A percentile compares a stretch with the other conserved stretches of the same genome.
Evolutionary conservation across 2,113 vertebrate genomes (phyloP).

Genomic region (Dermatemys mawii): DNA sequence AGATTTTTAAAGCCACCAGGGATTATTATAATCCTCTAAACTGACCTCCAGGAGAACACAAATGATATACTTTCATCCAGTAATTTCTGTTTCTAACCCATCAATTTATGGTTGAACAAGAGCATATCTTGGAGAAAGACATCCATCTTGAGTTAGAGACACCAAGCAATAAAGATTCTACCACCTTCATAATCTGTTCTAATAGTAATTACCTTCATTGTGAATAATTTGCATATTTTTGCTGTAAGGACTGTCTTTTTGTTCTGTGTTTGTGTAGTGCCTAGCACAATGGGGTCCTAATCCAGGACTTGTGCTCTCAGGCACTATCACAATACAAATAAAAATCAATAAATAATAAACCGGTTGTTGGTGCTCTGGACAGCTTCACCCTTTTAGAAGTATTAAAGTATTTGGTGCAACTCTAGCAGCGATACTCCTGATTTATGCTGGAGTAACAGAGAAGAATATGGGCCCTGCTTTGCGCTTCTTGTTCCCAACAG

Average conservation of each 20-base stretch:
- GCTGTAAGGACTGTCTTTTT: not conserved
- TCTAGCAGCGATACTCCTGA: not conserved
- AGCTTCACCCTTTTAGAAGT: not conserved
- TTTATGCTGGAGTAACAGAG: not conserved
- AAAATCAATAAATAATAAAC: not conserved
- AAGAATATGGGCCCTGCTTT: not conserved
- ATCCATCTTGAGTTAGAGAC: not conserved
- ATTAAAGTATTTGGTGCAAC: not conserved
- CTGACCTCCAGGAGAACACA: not conserved
- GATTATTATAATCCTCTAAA: not conserved
- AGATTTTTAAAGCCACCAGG: not conserved
- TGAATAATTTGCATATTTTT: not conserved
- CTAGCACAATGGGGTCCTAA: not conserved
- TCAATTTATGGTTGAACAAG: constrained; percentile 40
- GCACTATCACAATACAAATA: fast-evolving
- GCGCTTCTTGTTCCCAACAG: not conserved
- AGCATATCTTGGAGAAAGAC: not conserved
- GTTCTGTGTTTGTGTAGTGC: not conserved
- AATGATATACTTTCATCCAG: not conserved
- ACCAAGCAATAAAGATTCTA: not conserved
- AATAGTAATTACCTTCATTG: not conserved
- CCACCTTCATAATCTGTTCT: not conserved
- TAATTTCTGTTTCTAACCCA: constrained; percentile 15
- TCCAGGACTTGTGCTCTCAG: not conserved
- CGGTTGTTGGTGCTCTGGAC: fast-evolving